Percentiles rank a stretch among this genome's conserved stretches.
Evolutionary conservation across 2,888 invertebrate genomes (phyloP).

Genomic region (Phorcus lineatus): DNA sequence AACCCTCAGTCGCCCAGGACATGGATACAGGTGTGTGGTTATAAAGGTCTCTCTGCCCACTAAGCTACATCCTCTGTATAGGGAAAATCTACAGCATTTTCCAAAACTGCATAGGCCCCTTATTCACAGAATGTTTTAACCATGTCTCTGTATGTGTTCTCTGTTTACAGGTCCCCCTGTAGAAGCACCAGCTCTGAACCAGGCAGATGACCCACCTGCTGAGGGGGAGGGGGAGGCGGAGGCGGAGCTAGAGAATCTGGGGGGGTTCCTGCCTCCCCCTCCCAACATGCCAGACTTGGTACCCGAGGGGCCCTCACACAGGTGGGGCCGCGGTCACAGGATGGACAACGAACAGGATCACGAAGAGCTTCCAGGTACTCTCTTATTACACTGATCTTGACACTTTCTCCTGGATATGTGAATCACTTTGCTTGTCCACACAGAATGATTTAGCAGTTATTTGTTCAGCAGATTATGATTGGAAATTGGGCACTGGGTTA

Average conservation of each 20-base stretch:
- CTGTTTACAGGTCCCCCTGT: too few relatives aligned
- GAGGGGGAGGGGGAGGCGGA: neutral
- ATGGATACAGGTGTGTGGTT: neutral
- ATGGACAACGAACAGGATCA: conserved; percentile 29
- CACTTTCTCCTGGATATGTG: too few relatives aligned
- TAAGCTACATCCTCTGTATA: neutral
- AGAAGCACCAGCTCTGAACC: neutral
- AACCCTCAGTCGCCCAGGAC: neutral
- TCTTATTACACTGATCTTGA: too few relatives aligned
- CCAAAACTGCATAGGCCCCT: too few relatives aligned
- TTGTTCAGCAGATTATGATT: too few relatives aligned
- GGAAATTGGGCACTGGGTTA: too few relatives aligned
- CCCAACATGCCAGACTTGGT: conserved; percentile 15
- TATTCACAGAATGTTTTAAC: too few relatives aligned
- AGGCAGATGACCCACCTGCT: neutral
- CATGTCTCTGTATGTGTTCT: too few relatives aligned
- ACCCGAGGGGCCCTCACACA: conserved; percentile 12
- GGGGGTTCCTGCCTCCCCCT: neutral
- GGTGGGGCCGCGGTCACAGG: conserved; percentile 40
- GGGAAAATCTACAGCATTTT: neutral
- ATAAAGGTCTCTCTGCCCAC: neutral
- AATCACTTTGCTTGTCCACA: too few relatives aligned
- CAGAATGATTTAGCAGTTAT: too few relatives aligned
- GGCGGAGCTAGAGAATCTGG: neutral
- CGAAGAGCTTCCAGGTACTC: neutral